A percentile compares a stretch with the other conserved stretches of the same genome.
Evolutionary conservation across 2,113 vertebrate species (phyloP).

Genomic region (Leuciscus idus): DNA sequence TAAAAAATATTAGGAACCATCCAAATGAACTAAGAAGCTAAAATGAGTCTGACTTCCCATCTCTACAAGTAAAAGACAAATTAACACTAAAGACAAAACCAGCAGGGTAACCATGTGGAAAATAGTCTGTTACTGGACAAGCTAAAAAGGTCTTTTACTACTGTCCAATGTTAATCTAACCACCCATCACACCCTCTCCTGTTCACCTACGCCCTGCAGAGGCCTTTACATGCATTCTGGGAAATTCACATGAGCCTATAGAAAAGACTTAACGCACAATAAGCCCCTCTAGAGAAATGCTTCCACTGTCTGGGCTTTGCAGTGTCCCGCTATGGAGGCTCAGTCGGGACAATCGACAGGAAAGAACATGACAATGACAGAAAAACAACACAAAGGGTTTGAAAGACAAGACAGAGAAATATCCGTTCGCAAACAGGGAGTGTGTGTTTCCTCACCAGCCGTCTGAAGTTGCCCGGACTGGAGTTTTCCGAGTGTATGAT

Average conservation of each 20-base stretch:
- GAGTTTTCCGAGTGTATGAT: conserved; percentile 68
- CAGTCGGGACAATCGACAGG: conserved; percentile 36
- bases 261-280: conserved; percentile 30
- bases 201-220: conserved; percentile 30
- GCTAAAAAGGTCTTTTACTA: neutral
- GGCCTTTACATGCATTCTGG: conserved; percentile 20
- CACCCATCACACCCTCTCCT: conserved; percentile 23
- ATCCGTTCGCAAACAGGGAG: conserved; percentile 5
- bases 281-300: neutral
- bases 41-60: too few relatives aligned
- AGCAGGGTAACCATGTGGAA: neutral
- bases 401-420: conserved; percentile 3
- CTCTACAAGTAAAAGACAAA: too few relatives aligned
- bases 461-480: conserved; percentile 75
- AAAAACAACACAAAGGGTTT: conserved; percentile 29
- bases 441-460: conserved; percentile 74
- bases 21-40: neutral
- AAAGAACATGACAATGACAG: conserved; percentile 41
- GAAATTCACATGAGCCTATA: conserved; percentile 2
- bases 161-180: neutral
- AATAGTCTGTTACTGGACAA: neutral
- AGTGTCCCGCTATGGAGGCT: conserved; percentile 35
- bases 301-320: conserved; percentile 15
- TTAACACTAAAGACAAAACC: neutral
- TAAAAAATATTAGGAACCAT: neutral